phyloP scores from a whole-genome alignment of 2,113 vertebrate genomes.

The Aspidoscelis tigris region DNA sequence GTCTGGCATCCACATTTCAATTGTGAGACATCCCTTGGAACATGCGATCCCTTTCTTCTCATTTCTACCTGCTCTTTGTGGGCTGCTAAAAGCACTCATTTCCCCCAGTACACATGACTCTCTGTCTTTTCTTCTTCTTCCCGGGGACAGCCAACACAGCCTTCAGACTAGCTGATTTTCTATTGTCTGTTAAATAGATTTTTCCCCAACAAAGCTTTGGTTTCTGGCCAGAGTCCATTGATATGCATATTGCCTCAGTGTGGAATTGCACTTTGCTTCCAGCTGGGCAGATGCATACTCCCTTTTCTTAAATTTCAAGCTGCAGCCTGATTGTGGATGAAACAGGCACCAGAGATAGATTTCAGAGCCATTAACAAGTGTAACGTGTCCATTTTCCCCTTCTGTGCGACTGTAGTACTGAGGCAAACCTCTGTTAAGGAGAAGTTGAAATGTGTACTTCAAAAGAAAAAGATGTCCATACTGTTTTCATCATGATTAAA shows the following conservation, averaged over 20 bases:
- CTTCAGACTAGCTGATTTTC: slow-evolving; percentile 35
- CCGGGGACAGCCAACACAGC: slow-evolving; percentile 31
- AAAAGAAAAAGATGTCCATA: background rate
- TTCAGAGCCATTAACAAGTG: slow-evolving; percentile 32
- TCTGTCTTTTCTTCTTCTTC: slow-evolving; percentile 30
- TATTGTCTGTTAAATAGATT: background rate
- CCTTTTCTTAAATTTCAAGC: slow-evolving; percentile 7
- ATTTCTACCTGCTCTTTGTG: slow-evolving; percentile 50
- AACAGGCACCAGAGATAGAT: background rate
- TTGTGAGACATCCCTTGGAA: slow-evolving; percentile 50
- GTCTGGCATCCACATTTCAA: slow-evolving; percentile 57
- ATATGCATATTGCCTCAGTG: slow-evolving; percentile 25
- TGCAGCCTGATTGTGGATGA: slow-evolving; percentile 6
- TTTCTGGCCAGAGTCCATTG: background rate
- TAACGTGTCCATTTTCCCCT: background rate
- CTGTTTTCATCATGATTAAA: background rate
- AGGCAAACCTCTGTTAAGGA: background rate
- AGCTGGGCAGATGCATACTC: background rate
- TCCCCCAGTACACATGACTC: slow-evolving; percentile 25
- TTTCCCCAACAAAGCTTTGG: background rate
- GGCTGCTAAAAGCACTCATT: slow-evolving; percentile 49
- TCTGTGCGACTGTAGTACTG: background rate
- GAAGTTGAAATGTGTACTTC: background rate
- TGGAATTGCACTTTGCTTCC: background rate
- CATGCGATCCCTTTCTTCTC: slow-evolving; percentile 55